Evolutionary conservation across 1,140 invertebrate species (phyloP), one percentile per base, ranked within the genome.

Genomic region (Diorhabda carinulata): DNA sequence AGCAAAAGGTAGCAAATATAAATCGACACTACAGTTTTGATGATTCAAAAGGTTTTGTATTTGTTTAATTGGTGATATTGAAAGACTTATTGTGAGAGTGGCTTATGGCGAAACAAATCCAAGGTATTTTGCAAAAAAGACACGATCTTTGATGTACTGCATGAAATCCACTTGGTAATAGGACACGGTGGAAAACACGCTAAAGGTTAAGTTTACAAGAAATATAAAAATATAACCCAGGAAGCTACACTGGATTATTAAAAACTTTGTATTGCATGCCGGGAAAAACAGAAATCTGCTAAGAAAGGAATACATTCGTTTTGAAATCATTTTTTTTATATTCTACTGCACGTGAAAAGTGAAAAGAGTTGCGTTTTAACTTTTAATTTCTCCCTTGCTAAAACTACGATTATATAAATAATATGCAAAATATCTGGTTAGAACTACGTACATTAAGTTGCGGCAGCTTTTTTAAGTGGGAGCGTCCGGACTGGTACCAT

Each of bases 51-150:
- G 58, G 58, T 60, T 60, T 42, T 5, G 2, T 60, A n/a, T 60
- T 5, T 60, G 58, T 60, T 5, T 60, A 60, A 2, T 60, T 60
- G 58, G 58, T 42, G 58, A n/a, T 60, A n/a, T 60, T 60, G 58
- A 60, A 60, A 5, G 58, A n/a, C 58, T 60, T 5, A 42, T 60
- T 60, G 10, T n/a, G 5, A 5, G 5, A 1, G 58, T 42, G 5
- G 45, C 45, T 6, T 1, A 52, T 5, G 45, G 45, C 5, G 45
- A 52, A 52, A 52, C 45, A 52, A 52, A 52, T 9, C 1, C 2
- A 52, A 52, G 2, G 8, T 9, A 52, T 52, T 52, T 52, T 52
- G 45, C 2, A 6, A 52, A 9, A 52, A 60, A 6, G n/a, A 8
- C 5, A 6, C 5, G 5, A n/a, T 60, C n/a, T 40, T 60, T 40